A percentile compares a stretch with the other conserved stretches of the same genome.
phyloP scores from a whole-genome alignment of 2,113 vertebrate genomes.

The Jacana jacana region DNA sequence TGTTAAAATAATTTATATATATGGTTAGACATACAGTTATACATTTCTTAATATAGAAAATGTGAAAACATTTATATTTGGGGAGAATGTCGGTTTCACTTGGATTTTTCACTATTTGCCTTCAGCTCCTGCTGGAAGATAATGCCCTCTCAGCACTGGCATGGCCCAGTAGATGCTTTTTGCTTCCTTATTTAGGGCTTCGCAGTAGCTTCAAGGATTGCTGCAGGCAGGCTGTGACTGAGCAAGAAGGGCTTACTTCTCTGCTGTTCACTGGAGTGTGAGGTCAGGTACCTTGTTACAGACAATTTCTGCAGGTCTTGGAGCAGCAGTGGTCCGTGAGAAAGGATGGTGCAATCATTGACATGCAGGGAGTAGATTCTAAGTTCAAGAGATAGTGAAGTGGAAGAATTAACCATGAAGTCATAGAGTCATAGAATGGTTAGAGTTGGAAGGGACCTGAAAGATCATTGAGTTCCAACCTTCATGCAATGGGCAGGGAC shows the following conservation, averaged over 20 bases:
- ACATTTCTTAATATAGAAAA: background rate
- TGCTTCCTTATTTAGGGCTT: background rate
- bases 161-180: background rate
- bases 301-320: background rate
- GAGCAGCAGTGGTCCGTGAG: background rate
- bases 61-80: background rate
- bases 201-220: background rate
- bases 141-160: background rate
- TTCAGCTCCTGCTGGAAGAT: background rate
- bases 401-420: background rate
- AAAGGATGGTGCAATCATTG: accelerated
- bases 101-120: background rate
- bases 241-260: background rate
- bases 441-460: too few relatives aligned
- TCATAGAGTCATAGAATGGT: background rate
- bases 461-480: too few relatives aligned
- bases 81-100: background rate
- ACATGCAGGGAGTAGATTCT: background rate
- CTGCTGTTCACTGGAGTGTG: background rate
- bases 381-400: background rate
- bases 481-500: too few relatives aligned
- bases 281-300: background rate
- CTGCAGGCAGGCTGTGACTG: background rate
- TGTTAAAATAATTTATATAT: background rate
- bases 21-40: too few relatives aligned